Conservation (phyloP, 2,113 vertebrate species). For the Nyctereutes procyonoides region DNA sequence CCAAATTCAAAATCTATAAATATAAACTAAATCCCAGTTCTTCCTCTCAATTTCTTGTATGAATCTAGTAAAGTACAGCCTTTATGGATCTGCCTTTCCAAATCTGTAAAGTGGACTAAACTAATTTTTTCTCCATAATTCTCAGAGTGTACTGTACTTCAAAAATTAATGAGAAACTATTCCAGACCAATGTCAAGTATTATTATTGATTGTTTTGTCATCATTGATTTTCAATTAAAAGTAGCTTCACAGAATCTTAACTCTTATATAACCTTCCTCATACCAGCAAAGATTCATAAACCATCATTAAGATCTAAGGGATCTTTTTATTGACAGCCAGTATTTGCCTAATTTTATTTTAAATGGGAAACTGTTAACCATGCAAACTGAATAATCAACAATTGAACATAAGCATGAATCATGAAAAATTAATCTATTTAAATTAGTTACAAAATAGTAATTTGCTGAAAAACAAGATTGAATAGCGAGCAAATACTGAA, state of each 20-base stretch:
- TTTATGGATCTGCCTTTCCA: neutral
- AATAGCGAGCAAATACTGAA: neutral
- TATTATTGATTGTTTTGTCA: neutral
- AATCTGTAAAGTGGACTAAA: neutral
- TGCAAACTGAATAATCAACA: neutral
- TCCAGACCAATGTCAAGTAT: neutral
- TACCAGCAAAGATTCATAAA: neutral
- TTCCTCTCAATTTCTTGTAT: neutral
- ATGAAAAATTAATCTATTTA: neutral
- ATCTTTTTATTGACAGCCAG: neutral
- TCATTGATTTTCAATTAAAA: slow-evolving; percentile 48
- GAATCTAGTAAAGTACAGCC: neutral
- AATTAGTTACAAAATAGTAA: neutral
- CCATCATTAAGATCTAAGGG: neutral
- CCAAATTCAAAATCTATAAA: neutral
- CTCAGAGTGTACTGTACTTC: neutral
- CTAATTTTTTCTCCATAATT: neutral
- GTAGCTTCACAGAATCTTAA: neutral
- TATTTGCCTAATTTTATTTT: neutral
- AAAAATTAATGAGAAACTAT: neutral
- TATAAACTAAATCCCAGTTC: neutral
- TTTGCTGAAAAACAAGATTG: neutral
- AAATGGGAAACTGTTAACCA: neutral
- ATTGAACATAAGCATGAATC: neutral
- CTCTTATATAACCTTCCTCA: neutral